These are phyloP conservation scores for Ceryle rudis DNA, from an alignment of 2,797 vertebrate genomes.

Conservation along the genomic window DNA sequence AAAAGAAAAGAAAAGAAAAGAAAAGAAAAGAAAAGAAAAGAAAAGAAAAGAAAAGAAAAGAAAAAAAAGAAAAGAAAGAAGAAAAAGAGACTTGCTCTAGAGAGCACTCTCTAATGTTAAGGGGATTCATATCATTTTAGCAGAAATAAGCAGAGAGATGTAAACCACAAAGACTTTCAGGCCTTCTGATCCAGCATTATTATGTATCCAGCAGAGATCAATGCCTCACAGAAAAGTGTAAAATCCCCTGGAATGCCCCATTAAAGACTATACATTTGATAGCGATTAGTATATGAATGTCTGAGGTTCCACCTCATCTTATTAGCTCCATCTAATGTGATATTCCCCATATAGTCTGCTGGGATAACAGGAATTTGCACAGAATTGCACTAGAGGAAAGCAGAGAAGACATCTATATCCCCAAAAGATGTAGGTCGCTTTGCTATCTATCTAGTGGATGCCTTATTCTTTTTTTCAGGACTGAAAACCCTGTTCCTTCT, in stretches of 20 bases:
- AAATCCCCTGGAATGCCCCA: constrained; percentile 7
- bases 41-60: too few relatives aligned
- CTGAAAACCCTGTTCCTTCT: background rate
- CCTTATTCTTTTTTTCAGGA: background rate
- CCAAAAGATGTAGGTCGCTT: background rate
- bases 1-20: background rate
- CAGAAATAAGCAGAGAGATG: constrained; percentile 15
- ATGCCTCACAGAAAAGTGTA: constrained; percentile 8
- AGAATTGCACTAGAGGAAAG: background rate
- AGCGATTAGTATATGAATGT: background rate
- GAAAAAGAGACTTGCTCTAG: background rate
- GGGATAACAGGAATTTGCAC: background rate
- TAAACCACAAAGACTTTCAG: constrained; percentile 41
- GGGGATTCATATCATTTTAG: background rate
- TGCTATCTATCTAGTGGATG: background rate
- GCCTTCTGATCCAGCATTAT: constrained; percentile 32
- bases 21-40: too few relatives aligned
- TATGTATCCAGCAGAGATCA: constrained; percentile 39
- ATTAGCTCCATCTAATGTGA: background rate
- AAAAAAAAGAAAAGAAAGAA: background rate
- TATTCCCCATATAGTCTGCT: background rate
- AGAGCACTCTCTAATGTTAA: background rate
- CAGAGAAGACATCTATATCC: background rate
- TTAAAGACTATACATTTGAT: constrained; percentile 1
- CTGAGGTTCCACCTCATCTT: constrained; percentile 3